A percentile compares a stretch with the other conserved stretches of the same genome.
phyloP scores from a whole-genome alignment of 2,797 vertebrate genomes.

The Cossypha caffra region DNA sequence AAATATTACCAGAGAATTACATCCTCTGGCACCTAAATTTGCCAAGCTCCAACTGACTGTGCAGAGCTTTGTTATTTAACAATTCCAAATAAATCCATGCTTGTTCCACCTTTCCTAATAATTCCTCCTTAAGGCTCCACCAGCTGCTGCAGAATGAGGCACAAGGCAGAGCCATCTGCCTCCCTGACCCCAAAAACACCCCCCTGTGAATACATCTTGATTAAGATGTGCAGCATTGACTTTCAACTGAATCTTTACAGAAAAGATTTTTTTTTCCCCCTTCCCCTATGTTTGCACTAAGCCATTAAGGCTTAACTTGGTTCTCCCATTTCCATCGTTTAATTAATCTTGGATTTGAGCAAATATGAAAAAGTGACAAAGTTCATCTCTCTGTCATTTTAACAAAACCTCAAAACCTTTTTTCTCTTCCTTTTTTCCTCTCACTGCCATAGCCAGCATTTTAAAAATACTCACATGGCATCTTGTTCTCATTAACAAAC shows the following conservation, averaged over 20 bases:
- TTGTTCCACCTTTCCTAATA: not conserved
- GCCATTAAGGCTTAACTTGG: not conserved
- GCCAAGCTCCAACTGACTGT: too few relatives aligned
- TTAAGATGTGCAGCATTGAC: constrained; percentile 26
- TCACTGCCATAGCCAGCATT: not conserved
- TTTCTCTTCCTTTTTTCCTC: not conserved
- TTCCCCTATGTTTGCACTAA: not conserved
- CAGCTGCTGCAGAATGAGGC: constrained; percentile 36
- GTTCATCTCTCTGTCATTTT: not conserved
- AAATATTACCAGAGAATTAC: not conserved
- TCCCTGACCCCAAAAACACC: constrained; percentile 21
- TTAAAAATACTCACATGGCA: not conserved
- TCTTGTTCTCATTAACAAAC: not conserved
- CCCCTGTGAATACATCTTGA: not conserved
- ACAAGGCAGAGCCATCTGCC: constrained; percentile 40
- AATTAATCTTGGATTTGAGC: not conserved
- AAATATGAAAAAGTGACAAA: not conserved
- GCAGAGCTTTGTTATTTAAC: not conserved
- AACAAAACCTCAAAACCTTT: not conserved
- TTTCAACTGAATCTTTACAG: not conserved
- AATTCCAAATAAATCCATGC: not conserved
- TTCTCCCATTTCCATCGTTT: not conserved
- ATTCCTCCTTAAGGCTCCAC: not conserved
- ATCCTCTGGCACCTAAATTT: not conserved
- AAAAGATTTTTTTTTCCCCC: not conserved